phyloP scores from a whole-genome alignment of 2,888 invertebrate genomes.

The Notocelia uddmanniana region DNA sequence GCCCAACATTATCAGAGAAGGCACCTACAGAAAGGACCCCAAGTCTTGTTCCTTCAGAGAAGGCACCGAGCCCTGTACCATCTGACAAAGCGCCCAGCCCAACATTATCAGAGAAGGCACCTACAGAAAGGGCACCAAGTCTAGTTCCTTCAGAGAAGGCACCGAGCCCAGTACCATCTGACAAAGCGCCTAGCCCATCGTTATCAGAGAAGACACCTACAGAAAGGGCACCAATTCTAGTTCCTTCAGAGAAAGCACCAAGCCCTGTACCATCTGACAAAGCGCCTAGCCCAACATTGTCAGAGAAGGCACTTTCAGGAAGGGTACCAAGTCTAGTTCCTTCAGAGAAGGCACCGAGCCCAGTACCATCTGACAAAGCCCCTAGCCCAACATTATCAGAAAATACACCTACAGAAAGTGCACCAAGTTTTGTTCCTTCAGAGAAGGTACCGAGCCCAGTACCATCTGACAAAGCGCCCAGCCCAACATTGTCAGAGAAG shows the following conservation, averaged over 20 bases:
- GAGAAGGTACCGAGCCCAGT: slow-evolving; percentile 2
- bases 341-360: slow-evolving; percentile 11
- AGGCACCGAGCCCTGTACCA: slow-evolving; percentile 9
- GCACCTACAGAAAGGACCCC: slow-evolving; percentile 21
- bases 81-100: not conserved
- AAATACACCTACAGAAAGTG: not conserved
- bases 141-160: slow-evolving; percentile 1
- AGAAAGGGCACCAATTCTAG: slow-evolving; percentile 29
- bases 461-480: slow-evolving; percentile 10
- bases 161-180: slow-evolving; percentile 2
- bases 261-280: not conserved
- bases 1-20: not conserved
- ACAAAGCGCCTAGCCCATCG: not conserved
- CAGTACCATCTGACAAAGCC: not conserved
- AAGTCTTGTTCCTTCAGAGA: slow-evolving; percentile 37
- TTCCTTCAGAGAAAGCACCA: slow-evolving; percentile 1
- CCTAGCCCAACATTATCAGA: slow-evolving; percentile 2
- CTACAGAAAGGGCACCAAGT: slow-evolving; percentile 11
- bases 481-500: not conserved
- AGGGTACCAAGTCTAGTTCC: slow-evolving; percentile 1
- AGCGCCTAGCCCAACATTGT: not conserved
- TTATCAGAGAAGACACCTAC: slow-evolving; percentile 18
- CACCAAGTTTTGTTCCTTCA: not conserved
- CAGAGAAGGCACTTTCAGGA: not conserved
- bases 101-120: not conserved